phyloP scores from a whole-genome alignment of 2,113 vertebrate genomes.

The Mesitornis unicolor region DNA sequence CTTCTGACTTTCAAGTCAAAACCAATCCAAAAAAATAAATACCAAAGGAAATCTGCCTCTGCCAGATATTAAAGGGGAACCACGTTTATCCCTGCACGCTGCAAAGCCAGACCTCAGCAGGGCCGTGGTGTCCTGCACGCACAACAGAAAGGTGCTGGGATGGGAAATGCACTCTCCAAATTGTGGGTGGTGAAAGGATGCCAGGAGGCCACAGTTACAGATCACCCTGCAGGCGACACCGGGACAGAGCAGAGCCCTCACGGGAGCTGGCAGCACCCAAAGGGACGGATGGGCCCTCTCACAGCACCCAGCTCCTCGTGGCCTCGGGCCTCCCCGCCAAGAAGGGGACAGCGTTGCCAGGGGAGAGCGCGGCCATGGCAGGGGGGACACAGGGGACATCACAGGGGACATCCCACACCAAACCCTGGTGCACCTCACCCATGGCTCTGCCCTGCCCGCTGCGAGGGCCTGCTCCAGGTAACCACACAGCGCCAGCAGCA shows the following conservation, averaged over 20 bases:
- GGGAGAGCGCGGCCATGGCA: too few relatives aligned
- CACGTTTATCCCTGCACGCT: conserved; percentile 28
- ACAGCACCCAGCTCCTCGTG: accelerated
- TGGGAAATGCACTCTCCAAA: accelerated
- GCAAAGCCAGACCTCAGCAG: not conserved
- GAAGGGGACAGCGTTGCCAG: too few relatives aligned
- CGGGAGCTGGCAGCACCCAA: too few relatives aligned
- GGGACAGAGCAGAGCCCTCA: not conserved
- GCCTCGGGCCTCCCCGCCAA: not conserved
- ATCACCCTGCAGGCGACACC: not conserved
- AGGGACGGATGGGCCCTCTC: not conserved
- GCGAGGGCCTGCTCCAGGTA: too few relatives aligned
- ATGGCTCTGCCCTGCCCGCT: too few relatives aligned
- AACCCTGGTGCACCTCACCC: too few relatives aligned
- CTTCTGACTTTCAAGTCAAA: conserved; percentile 5
- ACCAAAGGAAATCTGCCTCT: conserved; percentile 44
- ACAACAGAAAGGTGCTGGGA: not conserved
- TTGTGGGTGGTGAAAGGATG: accelerated
- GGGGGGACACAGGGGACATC: too few relatives aligned
- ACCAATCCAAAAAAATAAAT: not conserved
- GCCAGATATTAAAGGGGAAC: conserved; percentile 58
- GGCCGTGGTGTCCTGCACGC: not conserved
- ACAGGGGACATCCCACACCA: too few relatives aligned
- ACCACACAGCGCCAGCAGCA: too few relatives aligned
- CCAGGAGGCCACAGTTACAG: not conserved